These are phyloP conservation scores for Melanostigma gelatinosum DNA, from an alignment of 2,113 vertebrate genomes.

Conservation along the genomic window DNA sequence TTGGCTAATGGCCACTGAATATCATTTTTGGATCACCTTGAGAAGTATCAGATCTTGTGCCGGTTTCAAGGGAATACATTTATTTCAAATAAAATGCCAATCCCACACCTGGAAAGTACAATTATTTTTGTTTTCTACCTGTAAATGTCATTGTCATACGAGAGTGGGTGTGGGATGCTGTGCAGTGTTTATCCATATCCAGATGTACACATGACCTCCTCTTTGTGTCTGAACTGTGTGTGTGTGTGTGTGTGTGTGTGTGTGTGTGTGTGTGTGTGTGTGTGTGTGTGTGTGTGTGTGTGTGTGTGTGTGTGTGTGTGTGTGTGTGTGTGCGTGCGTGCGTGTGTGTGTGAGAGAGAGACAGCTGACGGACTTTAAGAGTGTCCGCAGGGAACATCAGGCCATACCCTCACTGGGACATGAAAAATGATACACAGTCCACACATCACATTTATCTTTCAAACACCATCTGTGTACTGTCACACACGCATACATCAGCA, in stretches of 20 bases:
- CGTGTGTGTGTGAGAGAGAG: neutral
- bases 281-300: too few species aligned
- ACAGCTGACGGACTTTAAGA: slow-evolving; percentile 22
- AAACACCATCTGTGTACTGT: slow-evolving; percentile 74
- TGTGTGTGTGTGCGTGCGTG: too few species aligned
- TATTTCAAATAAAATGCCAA: neutral
- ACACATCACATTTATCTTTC: slow-evolving; percentile 67
- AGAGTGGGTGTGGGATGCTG: neutral
- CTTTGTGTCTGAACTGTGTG: neutral
- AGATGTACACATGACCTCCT: slow-evolving; percentile 17
- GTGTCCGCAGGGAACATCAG: slow-evolving; percentile 48
- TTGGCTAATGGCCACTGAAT: slow-evolving; percentile 3
- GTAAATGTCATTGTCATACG: neutral
- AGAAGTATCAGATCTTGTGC: neutral
- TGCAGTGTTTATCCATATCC: slow-evolving; percentile 17
- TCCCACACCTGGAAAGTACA: neutral
- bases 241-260: slow-evolving; percentile 8
- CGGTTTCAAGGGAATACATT: neutral
- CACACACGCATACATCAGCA: slow-evolving; percentile 43
- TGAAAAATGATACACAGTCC: slow-evolving; percentile 68
- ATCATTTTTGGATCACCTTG: neutral
- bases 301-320: neutral
- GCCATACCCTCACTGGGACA: slow-evolving; percentile 52
- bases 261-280: neutral
- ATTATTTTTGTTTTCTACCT: neutral